phyloP scores from a whole-genome alignment of 2,797 vertebrate genomes.

The Toxotes lorentzi region DNA sequence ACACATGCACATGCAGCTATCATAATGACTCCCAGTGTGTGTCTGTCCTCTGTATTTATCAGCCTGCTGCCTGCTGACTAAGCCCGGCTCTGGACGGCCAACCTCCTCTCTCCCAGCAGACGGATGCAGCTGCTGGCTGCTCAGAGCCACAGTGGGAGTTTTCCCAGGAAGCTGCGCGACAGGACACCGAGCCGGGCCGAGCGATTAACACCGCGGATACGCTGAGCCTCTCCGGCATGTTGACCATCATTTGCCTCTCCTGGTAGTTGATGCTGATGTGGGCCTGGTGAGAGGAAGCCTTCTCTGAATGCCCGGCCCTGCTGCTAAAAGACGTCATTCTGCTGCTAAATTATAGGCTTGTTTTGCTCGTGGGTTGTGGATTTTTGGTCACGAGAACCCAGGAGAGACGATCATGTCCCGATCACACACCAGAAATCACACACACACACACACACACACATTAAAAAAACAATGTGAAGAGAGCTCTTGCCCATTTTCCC shows the following conservation, averaged over 20 bases:
- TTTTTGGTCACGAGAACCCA: slow-evolving; percentile 5
- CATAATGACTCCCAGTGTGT: background rate
- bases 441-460: slow-evolving; percentile 6
- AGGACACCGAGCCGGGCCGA: slow-evolving; percentile 12
- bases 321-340: slow-evolving; percentile 46
- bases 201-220: slow-evolving; percentile 41
- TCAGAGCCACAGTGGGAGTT: slow-evolving; percentile 62
- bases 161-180: slow-evolving; percentile 51
- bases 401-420: slow-evolving; percentile 4
- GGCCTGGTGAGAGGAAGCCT: slow-evolving; percentile 34
- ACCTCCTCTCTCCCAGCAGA: slow-evolving; percentile 30
- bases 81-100: background rate
- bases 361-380: slow-evolving; percentile 6
- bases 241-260: slow-evolving; percentile 46
- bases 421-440: slow-evolving; percentile 41
- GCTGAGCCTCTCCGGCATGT: slow-evolving; percentile 18
- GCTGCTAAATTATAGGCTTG: slow-evolving; percentile 52
- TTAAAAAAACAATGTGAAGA: slow-evolving; percentile 33
- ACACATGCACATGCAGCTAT: background rate
- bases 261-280: slow-evolving; percentile 31
- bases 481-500: slow-evolving; percentile 4
- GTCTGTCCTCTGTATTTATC: slow-evolving; percentile 30
- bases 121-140: slow-evolving; percentile 65
- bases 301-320: slow-evolving; percentile 3
- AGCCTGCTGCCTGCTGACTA: slow-evolving; percentile 9